A percentile compares a stretch with the other conserved stretches of the same genome.
These are phyloP conservation scores for Toxotes chatareus DNA, from an alignment of 2,113 vertebrate species.

Conservation along the genomic window DNA sequence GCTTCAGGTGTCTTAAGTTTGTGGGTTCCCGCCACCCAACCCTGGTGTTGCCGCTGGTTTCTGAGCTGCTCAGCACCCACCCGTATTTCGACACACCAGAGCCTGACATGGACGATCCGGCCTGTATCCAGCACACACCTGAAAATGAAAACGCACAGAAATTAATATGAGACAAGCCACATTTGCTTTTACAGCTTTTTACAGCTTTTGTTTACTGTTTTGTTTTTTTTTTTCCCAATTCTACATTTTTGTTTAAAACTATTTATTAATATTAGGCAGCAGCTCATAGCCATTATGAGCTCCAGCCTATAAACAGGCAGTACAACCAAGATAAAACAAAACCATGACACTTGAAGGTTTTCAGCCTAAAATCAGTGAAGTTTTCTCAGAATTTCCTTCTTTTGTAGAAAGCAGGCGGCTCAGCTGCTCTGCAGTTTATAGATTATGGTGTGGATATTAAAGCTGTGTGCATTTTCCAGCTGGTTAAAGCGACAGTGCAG, in stretches of 20 bases:
- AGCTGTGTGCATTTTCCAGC: too few relatives aligned
- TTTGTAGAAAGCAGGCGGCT: not conserved
- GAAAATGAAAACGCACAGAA: too few relatives aligned
- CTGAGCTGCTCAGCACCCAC: conserved; percentile 96
- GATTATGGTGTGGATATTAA: too few relatives aligned
- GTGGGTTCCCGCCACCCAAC: conserved; percentile 94
- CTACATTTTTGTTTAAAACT: not conserved
- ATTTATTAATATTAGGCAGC: too few relatives aligned
- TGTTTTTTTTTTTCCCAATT: too few relatives aligned
- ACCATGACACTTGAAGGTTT: not conserved
- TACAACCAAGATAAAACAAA: not conserved
- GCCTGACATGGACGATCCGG: conserved; percentile 98
- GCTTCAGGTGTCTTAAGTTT: conserved; percentile 93
- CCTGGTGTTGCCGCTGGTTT: conserved; percentile 94
- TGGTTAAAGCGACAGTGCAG: too few relatives aligned
- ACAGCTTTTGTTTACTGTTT: too few relatives aligned
- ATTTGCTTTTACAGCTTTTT: not conserved
- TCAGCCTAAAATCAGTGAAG: not conserved
- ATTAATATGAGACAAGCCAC: not conserved
- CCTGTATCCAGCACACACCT: conserved; percentile 90
- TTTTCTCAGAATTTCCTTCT: too few relatives aligned
- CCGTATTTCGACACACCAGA: conserved; percentile 98
- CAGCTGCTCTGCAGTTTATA: too few relatives aligned
- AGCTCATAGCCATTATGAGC: too few relatives aligned
- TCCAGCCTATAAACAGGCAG: too few relatives aligned